Conservation (phyloP, 2,797 vertebrate species). For the Arctocebus calabarensis region DNA sequence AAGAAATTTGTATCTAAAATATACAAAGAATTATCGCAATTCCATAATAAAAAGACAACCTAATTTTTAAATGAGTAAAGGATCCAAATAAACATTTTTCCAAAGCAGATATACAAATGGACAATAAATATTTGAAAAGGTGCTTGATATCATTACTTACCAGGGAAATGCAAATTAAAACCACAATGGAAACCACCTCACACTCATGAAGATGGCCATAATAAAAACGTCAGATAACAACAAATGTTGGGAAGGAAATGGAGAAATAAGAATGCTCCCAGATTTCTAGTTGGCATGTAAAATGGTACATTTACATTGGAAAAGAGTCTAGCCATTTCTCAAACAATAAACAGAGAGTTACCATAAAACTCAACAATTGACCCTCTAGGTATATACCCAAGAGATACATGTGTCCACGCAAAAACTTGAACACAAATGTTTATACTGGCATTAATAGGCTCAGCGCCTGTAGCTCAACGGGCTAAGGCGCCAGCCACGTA, state of each 20-base stretch:
- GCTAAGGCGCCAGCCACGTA: no score
- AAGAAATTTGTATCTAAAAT: background rate
- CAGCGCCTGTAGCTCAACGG: no score
- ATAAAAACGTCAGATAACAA: background rate
- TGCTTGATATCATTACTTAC: background rate
- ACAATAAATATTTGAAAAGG: conserved; percentile 1
- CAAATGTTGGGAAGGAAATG: background rate
- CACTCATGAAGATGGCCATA: background rate
- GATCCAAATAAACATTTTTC: background rate
- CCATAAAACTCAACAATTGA: background rate
- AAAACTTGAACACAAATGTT: background rate
- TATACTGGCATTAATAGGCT: background rate
- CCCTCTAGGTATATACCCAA: background rate
- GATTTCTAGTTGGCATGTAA: background rate
- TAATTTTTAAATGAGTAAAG: background rate
- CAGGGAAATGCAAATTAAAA: conserved; percentile 48
- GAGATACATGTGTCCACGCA: background rate
- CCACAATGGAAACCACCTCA: background rate
- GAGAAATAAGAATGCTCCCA: background rate
- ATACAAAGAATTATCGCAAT: background rate
- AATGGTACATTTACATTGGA: background rate
- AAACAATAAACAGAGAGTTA: background rate
- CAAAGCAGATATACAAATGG: conserved; percentile 12
- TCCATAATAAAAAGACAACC: background rate
- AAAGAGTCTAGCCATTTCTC: background rate